Base-by-base conservation (phyloP, 1,140 invertebrate species). In the Caenorhabditis tropicalis region DNA sequence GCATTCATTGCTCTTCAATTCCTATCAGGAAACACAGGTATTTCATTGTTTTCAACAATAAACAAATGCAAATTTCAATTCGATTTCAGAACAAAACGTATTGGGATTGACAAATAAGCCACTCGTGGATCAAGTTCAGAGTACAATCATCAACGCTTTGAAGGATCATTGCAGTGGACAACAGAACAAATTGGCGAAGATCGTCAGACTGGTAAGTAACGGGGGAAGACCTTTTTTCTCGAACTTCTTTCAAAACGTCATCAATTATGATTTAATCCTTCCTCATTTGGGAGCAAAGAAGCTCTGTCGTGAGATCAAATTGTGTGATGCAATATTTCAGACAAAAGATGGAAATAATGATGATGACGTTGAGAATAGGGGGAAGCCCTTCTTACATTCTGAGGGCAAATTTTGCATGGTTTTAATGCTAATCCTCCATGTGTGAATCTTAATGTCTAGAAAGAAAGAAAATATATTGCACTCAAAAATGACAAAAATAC, bases 151-250 rank as follows among this genome's bases (percentile, higher is more conserved):
- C 24, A 91, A 91, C 81, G 90, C 90, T 7, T 84, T 91, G 19
- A 91, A 91, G 58, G 90, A 91, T 70, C 90, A 91, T 70, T 91
- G 90, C 79, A 91, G 87, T 79, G 82, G 79, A 15, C 82, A 58
- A 19, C 85, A 87, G 15, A 88, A 89, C 21, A 90, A 90, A 79
- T 82, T 91, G 19, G 85, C 88, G 1, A 90, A 90, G 29, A 90
- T 91, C 46, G 83, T 91, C 9, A 49, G 79, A 33, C 90, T 91
- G 85, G 90, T 90, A 87, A 82, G 53, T 80, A 53, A 39, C 12
- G n/a, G 31, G 9, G 27, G n/a, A 60, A 60, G 29, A 31, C 56
- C 29, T 51, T 79, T 33, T 15, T n/a, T n/a, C n/a, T n/a, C n/a
- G 27, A 79, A 39, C 21, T 56, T 27, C 24, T 10, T 9, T 9